These are phyloP conservation scores for Nothobranchius furzeri DNA, from an alignment of 2,113 vertebrate species.

Conservation along the genomic window DNA sequence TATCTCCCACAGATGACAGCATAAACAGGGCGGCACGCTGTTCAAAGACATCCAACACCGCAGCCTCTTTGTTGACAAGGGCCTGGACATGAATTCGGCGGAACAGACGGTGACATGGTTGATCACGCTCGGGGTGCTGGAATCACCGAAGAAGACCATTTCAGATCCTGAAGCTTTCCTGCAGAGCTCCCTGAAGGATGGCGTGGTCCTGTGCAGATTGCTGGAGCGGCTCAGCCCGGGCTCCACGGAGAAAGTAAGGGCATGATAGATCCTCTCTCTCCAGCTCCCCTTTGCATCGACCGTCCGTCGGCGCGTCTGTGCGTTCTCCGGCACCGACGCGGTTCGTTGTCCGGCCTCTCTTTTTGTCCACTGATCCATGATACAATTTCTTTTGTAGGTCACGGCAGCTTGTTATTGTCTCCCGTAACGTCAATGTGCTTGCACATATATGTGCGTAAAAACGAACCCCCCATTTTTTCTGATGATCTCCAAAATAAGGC, in stretches of 20 bases:
- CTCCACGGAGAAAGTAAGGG: conserved; percentile 85
- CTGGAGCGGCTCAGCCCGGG: conserved; percentile 94
- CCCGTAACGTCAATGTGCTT: conserved; percentile 29
- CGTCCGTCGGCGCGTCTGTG: conserved; percentile 42
- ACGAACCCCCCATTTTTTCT: conserved; percentile 11
- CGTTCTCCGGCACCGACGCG: conserved; percentile 59
- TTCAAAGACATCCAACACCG: conserved; percentile 30
- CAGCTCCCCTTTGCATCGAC: conserved; percentile 4
- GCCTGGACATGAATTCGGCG: conserved; percentile 89
- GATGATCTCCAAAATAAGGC: conserved; percentile 21
- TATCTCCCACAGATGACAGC: conserved; percentile 61
- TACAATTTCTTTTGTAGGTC: conserved; percentile 75
- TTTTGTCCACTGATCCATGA: conserved; percentile 69
- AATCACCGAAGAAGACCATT: conserved; percentile 95
- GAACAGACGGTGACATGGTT: conserved; percentile 98
- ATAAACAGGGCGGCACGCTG: conserved; percentile 48
- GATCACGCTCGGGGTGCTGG: conserved; percentile 93
- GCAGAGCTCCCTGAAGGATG: conserved; percentile 90
- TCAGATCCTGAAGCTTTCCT: conserved; percentile 93
- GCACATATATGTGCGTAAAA: conserved; percentile 33
- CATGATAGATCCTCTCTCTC: neutral
- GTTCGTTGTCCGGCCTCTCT: conserved; percentile 70
- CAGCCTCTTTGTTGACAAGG: conserved; percentile 55
- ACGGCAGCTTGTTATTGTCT: conserved; percentile 71
- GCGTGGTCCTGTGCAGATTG: conserved; percentile 91